Percentiles rank a stretch among this genome's conserved stretches.
Evolutionary conservation across 2,888 invertebrate species (phyloP).

Genomic region (Camptogramma bilineatum): DNA sequence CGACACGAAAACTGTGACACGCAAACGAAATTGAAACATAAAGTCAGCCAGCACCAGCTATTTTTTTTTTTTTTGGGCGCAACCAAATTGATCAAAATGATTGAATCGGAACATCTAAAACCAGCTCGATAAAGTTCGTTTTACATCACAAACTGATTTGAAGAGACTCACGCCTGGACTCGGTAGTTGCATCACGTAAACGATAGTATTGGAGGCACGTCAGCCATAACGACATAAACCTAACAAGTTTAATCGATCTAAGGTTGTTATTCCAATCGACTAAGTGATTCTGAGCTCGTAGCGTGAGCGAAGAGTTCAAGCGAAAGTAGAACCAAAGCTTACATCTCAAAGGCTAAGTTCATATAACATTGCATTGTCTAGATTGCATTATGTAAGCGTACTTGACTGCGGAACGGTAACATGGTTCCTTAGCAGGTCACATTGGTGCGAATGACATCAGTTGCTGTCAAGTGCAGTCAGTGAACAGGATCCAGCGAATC

Average conservation of each 20-base stretch:
- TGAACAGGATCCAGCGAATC: slow-evolving; percentile 74
- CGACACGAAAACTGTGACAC: not conserved
- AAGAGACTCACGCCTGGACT: slow-evolving; percentile 46
- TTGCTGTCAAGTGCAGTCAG: slow-evolving; percentile 70
- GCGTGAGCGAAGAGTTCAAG: slow-evolving; percentile 63
- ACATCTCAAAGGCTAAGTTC: slow-evolving; percentile 65
- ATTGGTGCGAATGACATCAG: slow-evolving; percentile 80
- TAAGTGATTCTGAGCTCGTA: slow-evolving; percentile 52
- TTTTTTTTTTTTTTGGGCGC: not conserved
- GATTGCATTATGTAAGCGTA: slow-evolving; percentile 78
- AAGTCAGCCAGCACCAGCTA: not conserved
- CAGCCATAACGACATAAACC: slow-evolving; percentile 53
- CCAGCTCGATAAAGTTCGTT: not conserved
- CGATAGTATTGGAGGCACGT: slow-evolving; percentile 61
- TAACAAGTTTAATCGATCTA: slow-evolving; percentile 40
- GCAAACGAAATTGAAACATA: not conserved
- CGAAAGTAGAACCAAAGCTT: slow-evolving; percentile 72
- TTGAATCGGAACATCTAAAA: not conserved
- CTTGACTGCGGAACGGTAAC: slow-evolving; percentile 79
- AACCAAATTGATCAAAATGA: not conserved
- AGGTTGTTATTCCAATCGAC: slow-evolving; percentile 54
- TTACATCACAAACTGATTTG: slow-evolving; percentile 10
- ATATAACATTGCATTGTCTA: slow-evolving; percentile 68
- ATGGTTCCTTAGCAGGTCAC: slow-evolving; percentile 81
- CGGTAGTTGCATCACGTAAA: slow-evolving; percentile 81